A percentile compares a stretch with the other conserved stretches of the same genome.
Conservation (phyloP, 2,888 invertebrate species). For the Ochlodes sylvanus region DNA sequence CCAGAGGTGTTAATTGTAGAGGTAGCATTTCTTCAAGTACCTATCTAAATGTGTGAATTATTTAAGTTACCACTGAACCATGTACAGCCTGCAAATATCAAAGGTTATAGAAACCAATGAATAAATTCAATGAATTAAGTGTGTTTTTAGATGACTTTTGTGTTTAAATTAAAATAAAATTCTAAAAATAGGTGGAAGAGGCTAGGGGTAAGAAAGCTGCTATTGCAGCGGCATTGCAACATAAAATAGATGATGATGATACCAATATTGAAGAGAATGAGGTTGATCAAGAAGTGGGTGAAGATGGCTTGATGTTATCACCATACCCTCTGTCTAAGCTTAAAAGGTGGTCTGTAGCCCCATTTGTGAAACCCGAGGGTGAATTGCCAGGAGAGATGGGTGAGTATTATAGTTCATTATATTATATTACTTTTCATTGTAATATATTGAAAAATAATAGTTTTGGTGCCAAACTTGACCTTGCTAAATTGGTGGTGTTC, state of each 20-base stretch:
- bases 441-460: not conserved
- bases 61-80: not conserved
- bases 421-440: not conserved
- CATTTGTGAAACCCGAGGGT: constrained; percentile 87
- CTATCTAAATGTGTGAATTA: not conserved
- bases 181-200: constrained; percentile 51
- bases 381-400: constrained; percentile 96
- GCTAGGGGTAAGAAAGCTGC: constrained; percentile 76
- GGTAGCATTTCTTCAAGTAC: not conserved
- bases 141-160: not conserved
- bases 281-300: constrained; percentile 64
- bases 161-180: not conserved
- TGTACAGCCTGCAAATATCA: not conserved
- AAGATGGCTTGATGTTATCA: constrained; percentile 63
- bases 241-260: constrained; percentile 64
- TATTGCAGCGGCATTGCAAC: constrained; percentile 71
- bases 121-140: too few species aligned
- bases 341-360: constrained; percentile 90
- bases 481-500: too few species aligned
- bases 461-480: too few species aligned
- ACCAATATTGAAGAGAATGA: constrained; percentile 71
- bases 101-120: not conserved
- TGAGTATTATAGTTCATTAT: constrained; percentile 51
- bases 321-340: constrained; percentile 75
- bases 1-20: constrained; percentile 17